Conservation (phyloP, 2,888 invertebrate species). For the Drosophila barbarae region DNA sequence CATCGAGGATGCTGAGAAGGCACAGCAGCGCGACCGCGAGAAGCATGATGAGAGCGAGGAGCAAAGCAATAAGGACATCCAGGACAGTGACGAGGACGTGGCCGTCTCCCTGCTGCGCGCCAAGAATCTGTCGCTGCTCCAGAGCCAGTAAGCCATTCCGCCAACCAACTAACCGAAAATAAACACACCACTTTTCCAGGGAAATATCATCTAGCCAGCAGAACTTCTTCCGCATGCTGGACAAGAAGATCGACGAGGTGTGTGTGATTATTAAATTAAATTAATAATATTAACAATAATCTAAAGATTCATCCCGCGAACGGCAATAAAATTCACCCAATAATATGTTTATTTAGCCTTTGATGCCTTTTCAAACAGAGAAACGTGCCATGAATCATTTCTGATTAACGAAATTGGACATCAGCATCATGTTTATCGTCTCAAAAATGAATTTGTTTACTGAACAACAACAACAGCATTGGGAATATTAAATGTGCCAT, state of each 20-base stretch:
- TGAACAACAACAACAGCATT: neutral
- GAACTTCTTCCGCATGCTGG: conserved; percentile 95
- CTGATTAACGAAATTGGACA: conserved; percentile 7
- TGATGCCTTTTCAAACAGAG: conserved; percentile 12
- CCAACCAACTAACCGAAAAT: conserved; percentile 44
- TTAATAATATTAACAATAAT: neutral
- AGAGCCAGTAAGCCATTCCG: conserved; percentile 81
- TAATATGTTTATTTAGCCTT: conserved; percentile 2
- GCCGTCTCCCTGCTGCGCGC: conserved; percentile 79
- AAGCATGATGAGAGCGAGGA: conserved; percentile 78
- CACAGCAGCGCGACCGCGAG: conserved; percentile 75
- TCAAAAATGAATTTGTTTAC: conserved; percentile 12
- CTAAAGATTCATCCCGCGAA: neutral
- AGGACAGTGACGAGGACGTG: conserved; percentile 78
- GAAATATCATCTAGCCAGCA: conserved; percentile 93
- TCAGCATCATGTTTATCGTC: conserved; percentile 6
- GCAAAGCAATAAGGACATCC: conserved; percentile 77
- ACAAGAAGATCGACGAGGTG: conserved; percentile 94
- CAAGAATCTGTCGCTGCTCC: conserved; percentile 81
- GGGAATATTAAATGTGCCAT: neutral
- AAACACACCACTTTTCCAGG: conserved; percentile 82
- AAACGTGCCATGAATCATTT: neutral
- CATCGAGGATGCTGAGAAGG: conserved; percentile 78
- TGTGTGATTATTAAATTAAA: conserved; percentile 5
- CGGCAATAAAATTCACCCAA: neutral